Conservation (phyloP, 2,888 invertebrate genomes). For the Rotaria magnacalcarata region DNA sequence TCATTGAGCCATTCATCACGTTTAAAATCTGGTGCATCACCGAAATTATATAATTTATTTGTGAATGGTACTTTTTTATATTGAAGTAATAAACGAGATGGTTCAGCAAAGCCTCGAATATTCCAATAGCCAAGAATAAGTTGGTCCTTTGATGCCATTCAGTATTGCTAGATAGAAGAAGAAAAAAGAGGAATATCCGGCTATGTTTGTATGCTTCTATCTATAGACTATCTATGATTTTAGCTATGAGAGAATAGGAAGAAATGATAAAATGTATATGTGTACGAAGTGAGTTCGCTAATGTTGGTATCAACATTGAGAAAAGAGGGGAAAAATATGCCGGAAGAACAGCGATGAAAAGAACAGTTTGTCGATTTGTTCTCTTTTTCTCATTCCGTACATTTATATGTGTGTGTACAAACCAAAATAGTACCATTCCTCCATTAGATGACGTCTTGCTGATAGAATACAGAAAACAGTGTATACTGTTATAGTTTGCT, state of each 20-base stretch:
- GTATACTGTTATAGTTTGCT: background rate
- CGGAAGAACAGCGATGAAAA: background rate
- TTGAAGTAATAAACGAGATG: slow-evolving; percentile 31
- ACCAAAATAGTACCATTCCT: background rate
- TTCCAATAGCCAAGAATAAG: slow-evolving; percentile 23
- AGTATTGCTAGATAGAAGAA: background rate
- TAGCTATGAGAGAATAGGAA: background rate
- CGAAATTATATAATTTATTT: slow-evolving; percentile 31
- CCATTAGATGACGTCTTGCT: background rate
- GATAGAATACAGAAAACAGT: background rate
- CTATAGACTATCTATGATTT: background rate
- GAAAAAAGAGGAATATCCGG: background rate
- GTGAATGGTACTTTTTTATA: slow-evolving; percentile 11
- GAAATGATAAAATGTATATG: background rate
- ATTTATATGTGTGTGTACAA: background rate
- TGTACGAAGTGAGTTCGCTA: background rate
- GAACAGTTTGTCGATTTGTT: background rate
- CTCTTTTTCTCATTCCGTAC: background rate
- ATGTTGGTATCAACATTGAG: background rate
- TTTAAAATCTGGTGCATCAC: slow-evolving; percentile 27
- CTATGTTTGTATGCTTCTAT: background rate
- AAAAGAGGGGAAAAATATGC: background rate
- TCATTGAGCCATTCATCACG: slow-evolving; percentile 29
- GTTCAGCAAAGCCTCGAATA: slow-evolving; percentile 31
- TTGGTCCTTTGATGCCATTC: slow-evolving; percentile 21